Percentiles rank a stretch among this genome's conserved stretches.
Evolutionary conservation across 2,797 vertebrate genomes (phyloP).

Genomic region (Hipposideros larvatus): DNA sequence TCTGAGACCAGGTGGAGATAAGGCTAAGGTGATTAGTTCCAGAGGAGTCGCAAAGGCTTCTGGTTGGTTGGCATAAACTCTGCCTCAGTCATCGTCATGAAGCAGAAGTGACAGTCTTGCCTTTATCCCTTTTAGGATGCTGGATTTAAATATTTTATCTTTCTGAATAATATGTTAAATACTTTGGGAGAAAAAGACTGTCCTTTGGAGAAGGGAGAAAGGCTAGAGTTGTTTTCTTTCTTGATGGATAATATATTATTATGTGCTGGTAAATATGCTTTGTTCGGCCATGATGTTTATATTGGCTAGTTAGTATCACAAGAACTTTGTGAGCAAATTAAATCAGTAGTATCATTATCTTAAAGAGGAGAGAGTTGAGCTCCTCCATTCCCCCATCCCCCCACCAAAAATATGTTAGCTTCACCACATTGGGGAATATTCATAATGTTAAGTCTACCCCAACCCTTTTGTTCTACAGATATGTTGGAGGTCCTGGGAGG

Average conservation of each 20-base stretch:
- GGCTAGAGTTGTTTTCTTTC: neutral
- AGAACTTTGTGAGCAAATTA: neutral
- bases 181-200: neutral
- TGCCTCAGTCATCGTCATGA: conserved; percentile 20
- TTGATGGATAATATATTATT: neutral
- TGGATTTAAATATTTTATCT: conserved; percentile 65
- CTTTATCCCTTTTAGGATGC: conserved; percentile 62
- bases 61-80: neutral
- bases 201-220: neutral
- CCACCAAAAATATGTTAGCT: neutral
- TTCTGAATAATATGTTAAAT: neutral
- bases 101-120: conserved; percentile 68
- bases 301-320: neutral
- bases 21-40: conserved; percentile 72
- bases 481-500: neutral
- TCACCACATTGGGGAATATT: neutral
- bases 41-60: neutral
- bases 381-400: neutral
- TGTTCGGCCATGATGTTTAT: neutral
- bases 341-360: neutral
- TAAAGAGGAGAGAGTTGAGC: conserved; percentile 1
- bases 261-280: neutral
- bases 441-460: neutral
- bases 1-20: conserved; percentile 25
- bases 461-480: neutral